phyloP scores from a whole-genome alignment of 2,888 invertebrate genomes.

The Coleophora flavipennella region DNA sequence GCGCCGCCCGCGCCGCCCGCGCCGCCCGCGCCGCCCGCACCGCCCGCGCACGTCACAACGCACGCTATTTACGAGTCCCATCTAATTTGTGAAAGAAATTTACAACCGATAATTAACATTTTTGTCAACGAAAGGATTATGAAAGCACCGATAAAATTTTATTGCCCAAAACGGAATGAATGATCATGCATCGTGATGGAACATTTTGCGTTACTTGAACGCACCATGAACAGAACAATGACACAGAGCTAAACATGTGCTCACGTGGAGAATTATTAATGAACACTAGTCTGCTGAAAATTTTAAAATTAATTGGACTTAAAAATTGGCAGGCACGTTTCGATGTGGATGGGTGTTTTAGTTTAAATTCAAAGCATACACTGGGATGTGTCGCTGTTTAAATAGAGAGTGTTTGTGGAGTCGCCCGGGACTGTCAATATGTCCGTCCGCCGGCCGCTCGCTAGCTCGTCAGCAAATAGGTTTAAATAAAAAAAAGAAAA shows the following conservation, averaged over 20 bases:
- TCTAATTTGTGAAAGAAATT: conserved; percentile 56
- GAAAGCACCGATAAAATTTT: conserved; percentile 37
- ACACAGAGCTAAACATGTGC: conserved; percentile 3
- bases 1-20: conserved; percentile 39
- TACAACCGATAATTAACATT: conserved; percentile 53
- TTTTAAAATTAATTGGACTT: conserved; percentile 24
- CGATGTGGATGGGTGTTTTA: conserved; percentile 45
- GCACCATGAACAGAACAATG: conserved; percentile 2
- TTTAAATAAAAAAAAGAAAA: no score
- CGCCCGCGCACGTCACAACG: conserved; percentile 34
- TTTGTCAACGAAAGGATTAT: conserved; percentile 56
- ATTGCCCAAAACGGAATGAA: conserved; percentile 22
- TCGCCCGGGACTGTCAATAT: conserved; percentile 42
- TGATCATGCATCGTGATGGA: conserved; percentile 2
- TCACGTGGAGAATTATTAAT: conserved; percentile 6
- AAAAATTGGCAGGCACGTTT: conserved; percentile 40
- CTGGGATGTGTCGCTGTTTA: conserved; percentile 53
- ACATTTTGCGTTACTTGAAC: background rate
- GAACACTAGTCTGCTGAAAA: conserved; percentile 5
- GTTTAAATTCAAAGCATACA: conserved; percentile 60
- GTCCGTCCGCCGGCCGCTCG: conserved; percentile 24
- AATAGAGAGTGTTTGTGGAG: conserved; percentile 50
- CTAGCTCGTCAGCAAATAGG: no score
- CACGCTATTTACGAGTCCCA: conserved; percentile 53
- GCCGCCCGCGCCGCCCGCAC: no score